Base-by-base conservation (phyloP, 92 coral and sea anemone genomes). In the Heliopora coerulea region DNA sequence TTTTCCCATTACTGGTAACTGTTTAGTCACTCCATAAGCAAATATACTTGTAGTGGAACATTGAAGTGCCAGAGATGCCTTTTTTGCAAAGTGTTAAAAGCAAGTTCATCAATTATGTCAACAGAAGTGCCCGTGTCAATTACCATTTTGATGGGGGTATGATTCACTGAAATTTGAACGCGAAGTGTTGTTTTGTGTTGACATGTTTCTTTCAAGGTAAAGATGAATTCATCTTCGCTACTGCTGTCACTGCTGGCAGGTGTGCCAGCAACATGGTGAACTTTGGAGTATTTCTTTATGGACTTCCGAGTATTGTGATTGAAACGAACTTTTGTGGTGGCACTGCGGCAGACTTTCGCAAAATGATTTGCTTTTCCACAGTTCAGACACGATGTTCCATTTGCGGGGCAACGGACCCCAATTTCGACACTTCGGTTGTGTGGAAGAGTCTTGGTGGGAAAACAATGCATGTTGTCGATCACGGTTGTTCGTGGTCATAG, bases 121-220 rank as follows among this genome's bases (percentile, higher is more conserved):
- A 69, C 82, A 26, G 88, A 82, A 12, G 88, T 75, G 48, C 88
- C 91, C 20, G 88, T 78, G 40, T 87, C 84, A 25, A 83, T 65
- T 18, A 82, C 60, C 23, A 84, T 64, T 31, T 65, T 37, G 21
- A 84, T 65, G 11, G 85, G 83, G 14, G 58, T 59, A 0, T 48
- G 19, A 32, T 79, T 54, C 27, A 58, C 26, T 56, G 24, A 35
- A n/a, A 66, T 1, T 26, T 68, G 49, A 18, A 40, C 39, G 48
- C 67, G 31, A 0, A 65, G 75, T 18, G 26, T 50, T 50, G 21
- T 17, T 50, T 50, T 37, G 4, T 11, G 58, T 17, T 50, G 6
- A 3, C 4, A 17, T 7, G 5, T 50, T 5, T 6, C 8, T 17
- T 50, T 50, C 7, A 50, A 23, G 6, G 58, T 50, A n/a, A 6